phyloP scores from a whole-genome alignment of 2,797 vertebrate genomes.

The Enteromius mattozi region DNA sequence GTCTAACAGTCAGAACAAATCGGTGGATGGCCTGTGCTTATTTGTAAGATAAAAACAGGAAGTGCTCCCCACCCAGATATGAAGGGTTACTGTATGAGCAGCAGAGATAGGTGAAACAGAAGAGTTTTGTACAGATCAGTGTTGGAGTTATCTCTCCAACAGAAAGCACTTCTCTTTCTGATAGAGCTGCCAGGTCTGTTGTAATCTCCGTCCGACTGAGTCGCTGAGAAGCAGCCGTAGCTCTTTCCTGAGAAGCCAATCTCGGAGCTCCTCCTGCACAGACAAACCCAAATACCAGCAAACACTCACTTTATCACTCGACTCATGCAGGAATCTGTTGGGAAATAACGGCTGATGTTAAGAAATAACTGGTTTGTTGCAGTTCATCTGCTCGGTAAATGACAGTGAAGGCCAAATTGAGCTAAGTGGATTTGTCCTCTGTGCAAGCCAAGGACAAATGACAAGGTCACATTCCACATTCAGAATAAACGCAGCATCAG shows the following conservation, averaged over 20 bases:
- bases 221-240: conserved; percentile 33
- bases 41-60: conserved; percentile 50
- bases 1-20: conserved; percentile 15
- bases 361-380: conserved; percentile 45
- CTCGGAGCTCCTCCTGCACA: conserved; percentile 57
- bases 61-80: conserved; percentile 47
- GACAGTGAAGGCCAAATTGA: conserved; percentile 40
- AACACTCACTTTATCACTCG: conserved; percentile 44
- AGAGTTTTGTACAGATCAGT: conserved; percentile 9
- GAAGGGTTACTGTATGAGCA: background rate
- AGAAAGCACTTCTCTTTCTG: conserved; percentile 43
- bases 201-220: conserved; percentile 50
- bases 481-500: conserved; percentile 36
- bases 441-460: conserved; percentile 36
- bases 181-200: conserved; percentile 42
- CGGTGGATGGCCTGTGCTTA: conserved; percentile 18
- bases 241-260: conserved; percentile 59
- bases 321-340: conserved; percentile 58
- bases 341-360: conserved; percentile 49
- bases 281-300: conserved; percentile 27
- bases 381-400: conserved; percentile 34
- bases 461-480: conserved; percentile 53
- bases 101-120: conserved; percentile 22
- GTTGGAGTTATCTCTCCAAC: conserved; percentile 45
- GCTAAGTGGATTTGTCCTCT: conserved; percentile 24